Percentiles rank a stretch among this genome's conserved stretches.
These are phyloP conservation scores for Nomada goodeniana DNA, from an alignment of 2,888 invertebrate genomes.

Conservation along the genomic window DNA sequence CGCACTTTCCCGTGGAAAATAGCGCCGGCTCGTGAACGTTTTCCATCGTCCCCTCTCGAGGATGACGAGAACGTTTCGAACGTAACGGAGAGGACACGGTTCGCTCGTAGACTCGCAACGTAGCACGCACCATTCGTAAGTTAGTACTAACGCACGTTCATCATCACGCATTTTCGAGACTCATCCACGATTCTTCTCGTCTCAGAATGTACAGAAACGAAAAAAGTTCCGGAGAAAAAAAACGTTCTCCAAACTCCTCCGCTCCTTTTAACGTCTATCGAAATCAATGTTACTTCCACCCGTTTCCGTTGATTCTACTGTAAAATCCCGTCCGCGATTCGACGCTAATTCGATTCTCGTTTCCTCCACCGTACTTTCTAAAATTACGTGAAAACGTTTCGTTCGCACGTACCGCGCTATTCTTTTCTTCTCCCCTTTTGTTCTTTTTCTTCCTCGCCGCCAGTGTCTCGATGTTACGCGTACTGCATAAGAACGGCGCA, in stretches of 20 bases:
- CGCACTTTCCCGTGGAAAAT: background rate
- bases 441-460: no score
- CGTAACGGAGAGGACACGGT: conserved; percentile 61
- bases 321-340: background rate
- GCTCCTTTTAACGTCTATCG: no score
- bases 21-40: conserved; percentile 2
- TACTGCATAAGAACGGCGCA: background rate
- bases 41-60: background rate
- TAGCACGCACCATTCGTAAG: conserved; percentile 81
- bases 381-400: conserved; percentile 1
- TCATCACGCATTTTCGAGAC: conserved; percentile 44
- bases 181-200: conserved; percentile 41
- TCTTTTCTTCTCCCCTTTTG: background rate
- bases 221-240: background rate
- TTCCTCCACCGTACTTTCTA: conserved; percentile 29
- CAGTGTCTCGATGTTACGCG: conserved; percentile 21
- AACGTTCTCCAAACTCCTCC: background rate
- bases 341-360: background rate
- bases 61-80: conserved; percentile 30
- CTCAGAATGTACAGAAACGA: background rate
- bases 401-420: background rate
- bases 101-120: conserved; percentile 83
- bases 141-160: conserved; percentile 77
- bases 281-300: no score
- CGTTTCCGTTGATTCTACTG: no score